Percentiles rank a stretch among this genome's conserved stretches.
Conservation (phyloP, 2,113 vertebrate species). For the Serilophus lunatus region DNA sequence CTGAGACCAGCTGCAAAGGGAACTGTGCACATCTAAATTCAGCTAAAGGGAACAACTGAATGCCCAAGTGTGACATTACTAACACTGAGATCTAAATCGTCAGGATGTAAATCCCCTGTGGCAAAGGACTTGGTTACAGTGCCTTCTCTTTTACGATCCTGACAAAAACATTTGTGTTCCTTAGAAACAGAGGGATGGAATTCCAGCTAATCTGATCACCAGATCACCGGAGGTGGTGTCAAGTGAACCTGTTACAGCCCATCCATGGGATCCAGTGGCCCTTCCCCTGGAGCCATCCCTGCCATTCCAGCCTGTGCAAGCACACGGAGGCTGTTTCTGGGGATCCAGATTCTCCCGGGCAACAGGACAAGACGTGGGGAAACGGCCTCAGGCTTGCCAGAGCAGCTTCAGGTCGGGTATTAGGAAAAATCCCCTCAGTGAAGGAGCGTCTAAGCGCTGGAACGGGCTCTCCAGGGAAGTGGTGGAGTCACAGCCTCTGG, state of each 20-base stretch:
- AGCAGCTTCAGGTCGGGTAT: accelerated
- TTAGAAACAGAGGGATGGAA: not conserved
- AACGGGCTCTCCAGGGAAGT: accelerated
- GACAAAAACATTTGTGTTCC: not conserved
- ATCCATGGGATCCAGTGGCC: accelerated
- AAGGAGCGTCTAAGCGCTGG: not conserved
- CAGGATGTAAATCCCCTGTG: not conserved
- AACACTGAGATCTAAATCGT: accelerated
- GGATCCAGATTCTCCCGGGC: no score
- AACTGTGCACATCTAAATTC: not conserved
- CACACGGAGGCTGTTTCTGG: accelerated
- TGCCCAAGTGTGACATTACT: not conserved
- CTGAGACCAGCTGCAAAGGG: not conserved
- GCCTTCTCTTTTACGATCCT: accelerated
- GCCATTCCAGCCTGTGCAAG: no score
- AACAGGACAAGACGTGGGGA: not conserved
- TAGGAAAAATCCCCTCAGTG: not conserved
- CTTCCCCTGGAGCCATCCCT: accelerated
- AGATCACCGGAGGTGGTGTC: accelerated
- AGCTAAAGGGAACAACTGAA: not conserved
- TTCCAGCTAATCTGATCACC: accelerated
- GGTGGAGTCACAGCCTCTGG: no score
- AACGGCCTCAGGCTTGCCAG: not conserved
- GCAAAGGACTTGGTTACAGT: accelerated
- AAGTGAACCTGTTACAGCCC: accelerated